Base-by-base conservation (phyloP, 2,797 vertebrate genomes). In the Betta splendens region DNA sequence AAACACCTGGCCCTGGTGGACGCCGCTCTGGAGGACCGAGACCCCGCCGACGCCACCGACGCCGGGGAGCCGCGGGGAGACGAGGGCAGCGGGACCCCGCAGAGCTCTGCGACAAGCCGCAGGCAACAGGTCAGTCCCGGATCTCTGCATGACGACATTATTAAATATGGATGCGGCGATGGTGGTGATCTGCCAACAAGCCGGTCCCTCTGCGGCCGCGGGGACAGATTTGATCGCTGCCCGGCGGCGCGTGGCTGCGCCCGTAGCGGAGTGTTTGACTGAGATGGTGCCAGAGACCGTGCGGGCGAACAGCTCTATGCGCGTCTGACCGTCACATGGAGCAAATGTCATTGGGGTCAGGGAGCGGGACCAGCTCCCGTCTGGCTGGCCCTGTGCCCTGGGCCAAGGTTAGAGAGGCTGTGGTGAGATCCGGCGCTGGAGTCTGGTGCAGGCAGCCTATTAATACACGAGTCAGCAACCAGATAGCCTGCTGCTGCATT, bases 71-170 rank as follows among this genome's bases (percentile, higher is more conserved):
- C 69, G n/a, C 68, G 25, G 39, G 55, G 32, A 53, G 75, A 54
- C 44, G 75, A 69, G 35, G 75, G 16, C 43, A 71, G 52, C 47
- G 61, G 53, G 33, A 47, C 53, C 66, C 69, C 60, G 54, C 82
- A 85, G 66, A 77, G 83, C 66, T 80, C 84, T 80, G 83, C 89
- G 63, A 79, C 87, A 84, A 77, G 85, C 90, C 86, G 75, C 81
- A 78, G 91, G 89, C 92, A 93, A 92, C 92, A 93, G 92, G 92
- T 93, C 89, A 92, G 92, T 90, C 53, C 54, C 48, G 40, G 49
- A 60, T 65, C 63, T 64, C 46, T 37, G 47, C 79, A 73, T 69
- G 60, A 79, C 67, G 18, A 33, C 62, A 33, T 70, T 36, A 73
- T 87, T 72, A 85, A 87, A 83, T 75, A 82, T 86, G 73, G 47